A percentile compares a stretch with the other conserved stretches of the same genome.
These are phyloP conservation scores for Drosophila serrata DNA, from an alignment of 1,140 invertebrate species.

Conservation along the genomic window DNA sequence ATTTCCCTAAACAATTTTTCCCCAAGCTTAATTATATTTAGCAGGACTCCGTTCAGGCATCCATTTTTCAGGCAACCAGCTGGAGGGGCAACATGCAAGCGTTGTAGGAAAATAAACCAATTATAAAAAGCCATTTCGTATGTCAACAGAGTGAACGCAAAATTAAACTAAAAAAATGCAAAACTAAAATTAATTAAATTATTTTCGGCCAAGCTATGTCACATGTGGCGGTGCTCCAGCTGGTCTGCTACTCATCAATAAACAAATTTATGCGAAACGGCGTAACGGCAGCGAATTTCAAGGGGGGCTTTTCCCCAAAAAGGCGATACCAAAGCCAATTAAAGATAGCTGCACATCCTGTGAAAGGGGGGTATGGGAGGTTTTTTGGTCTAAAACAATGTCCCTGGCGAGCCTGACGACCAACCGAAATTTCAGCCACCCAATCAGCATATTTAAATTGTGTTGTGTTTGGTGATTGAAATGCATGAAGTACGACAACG, in stretches of 20 bases:
- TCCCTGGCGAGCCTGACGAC: conserved; percentile 38
- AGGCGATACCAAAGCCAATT: conserved; percentile 64
- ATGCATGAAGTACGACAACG: conserved; percentile 75
- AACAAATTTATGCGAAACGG: conserved; percentile 67
- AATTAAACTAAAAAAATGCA: conserved; percentile 50
- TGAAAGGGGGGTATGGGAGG: neutral
- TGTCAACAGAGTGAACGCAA: conserved; percentile 54
- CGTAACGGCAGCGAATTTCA: conserved; percentile 11
- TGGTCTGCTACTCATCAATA: conserved; percentile 59
- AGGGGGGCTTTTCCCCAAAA: conserved; percentile 14
- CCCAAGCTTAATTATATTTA: conserved; percentile 4
- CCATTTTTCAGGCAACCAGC: conserved; percentile 7
- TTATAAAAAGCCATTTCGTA: conserved; percentile 67
- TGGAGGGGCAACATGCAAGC: neutral
- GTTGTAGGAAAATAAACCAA: conserved; percentile 46
- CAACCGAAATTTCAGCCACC: conserved; percentile 75
- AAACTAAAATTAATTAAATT: conserved; percentile 73
- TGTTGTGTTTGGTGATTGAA: conserved; percentile 80
- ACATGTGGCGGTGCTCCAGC: conserved; percentile 38
- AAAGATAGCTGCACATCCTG: conserved; percentile 41
- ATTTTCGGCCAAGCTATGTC: conserved; percentile 63
- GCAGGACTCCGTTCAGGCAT: neutral
- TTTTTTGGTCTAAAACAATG: conserved; percentile 22
- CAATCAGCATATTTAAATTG: conserved; percentile 84
- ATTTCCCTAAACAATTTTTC: neutral